Evolutionary conservation across 2,888 invertebrate species (phyloP).

Genomic region (Amblyteles armatorius): DNA sequence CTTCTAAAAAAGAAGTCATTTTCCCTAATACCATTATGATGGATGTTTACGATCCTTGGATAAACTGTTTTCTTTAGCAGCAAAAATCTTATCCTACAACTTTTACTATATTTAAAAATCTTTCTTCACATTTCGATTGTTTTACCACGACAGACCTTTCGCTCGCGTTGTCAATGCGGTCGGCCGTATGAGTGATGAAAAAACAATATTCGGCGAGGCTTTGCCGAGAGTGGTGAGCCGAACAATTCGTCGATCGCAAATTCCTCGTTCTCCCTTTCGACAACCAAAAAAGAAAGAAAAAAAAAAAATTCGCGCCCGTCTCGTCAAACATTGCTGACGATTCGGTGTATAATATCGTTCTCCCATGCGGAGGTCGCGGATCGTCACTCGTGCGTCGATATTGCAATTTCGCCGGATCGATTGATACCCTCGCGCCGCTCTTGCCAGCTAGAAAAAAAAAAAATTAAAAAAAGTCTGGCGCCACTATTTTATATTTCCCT

Average conservation of each 20-base stretch:
- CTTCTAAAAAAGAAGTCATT: constrained; percentile 33
- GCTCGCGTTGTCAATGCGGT: constrained; percentile 23
- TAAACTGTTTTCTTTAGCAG: constrained; percentile 9
- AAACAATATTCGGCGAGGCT: constrained; percentile 39
- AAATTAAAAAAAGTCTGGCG: constrained; percentile 10
- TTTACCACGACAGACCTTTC: neutral
- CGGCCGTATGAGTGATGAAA: constrained; percentile 39
- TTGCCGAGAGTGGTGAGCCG: neutral
- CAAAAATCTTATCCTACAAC: neutral
- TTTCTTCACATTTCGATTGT: constrained; percentile 2
- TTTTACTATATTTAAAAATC: neutral
- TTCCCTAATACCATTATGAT: constrained; percentile 39
- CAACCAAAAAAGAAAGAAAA: neutral
- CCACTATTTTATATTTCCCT: constrained; percentile 41
- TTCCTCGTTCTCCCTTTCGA: constrained; percentile 9
- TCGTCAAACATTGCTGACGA: constrained; percentile 30
- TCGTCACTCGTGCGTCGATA: constrained; percentile 54
- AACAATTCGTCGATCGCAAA: constrained; percentile 35
- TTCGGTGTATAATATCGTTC: constrained; percentile 52
- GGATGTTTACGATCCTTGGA: constrained; percentile 14
- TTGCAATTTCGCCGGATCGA: constrained; percentile 62
- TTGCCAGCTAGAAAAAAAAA: constrained; percentile 11
- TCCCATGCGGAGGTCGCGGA: constrained; percentile 8
- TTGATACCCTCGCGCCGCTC: constrained; percentile 40
- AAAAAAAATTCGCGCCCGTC: constrained; percentile 7